These are phyloP conservation scores for Dicycla oo DNA, from an alignment of 2,888 invertebrate genomes.

Conservation along the genomic window DNA sequence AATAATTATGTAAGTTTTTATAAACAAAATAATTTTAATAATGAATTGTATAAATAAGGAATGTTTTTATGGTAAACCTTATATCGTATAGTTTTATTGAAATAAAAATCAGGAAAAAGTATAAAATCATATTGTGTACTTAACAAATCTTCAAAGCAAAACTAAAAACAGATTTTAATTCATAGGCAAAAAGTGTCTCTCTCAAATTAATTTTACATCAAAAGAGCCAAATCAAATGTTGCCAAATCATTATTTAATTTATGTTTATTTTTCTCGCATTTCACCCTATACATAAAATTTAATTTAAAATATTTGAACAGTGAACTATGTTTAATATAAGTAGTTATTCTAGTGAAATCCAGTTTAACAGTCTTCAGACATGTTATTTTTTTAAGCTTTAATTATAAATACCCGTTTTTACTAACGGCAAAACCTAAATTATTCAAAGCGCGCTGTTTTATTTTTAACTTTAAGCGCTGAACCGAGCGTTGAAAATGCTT, in stretches of 20 bases:
- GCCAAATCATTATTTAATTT: slow-evolving; percentile 8
- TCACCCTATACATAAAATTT: background rate
- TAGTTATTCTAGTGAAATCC: slow-evolving; percentile 49
- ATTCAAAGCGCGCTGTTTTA: background rate
- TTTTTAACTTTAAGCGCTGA: background rate
- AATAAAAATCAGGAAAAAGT: slow-evolving; percentile 1
- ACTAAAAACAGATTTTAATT: background rate
- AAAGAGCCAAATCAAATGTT: slow-evolving; percentile 8
- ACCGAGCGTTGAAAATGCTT: background rate
- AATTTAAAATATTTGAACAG: slow-evolving; percentile 17
- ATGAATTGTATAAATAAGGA: slow-evolving; percentile 39
- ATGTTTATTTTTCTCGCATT: background rate
- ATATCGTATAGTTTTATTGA: slow-evolving; percentile 13
- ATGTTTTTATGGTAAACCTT: slow-evolving; percentile 36
- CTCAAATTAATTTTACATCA: background rate
- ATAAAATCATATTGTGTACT: background rate
- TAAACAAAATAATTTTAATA: slow-evolving; percentile 47
- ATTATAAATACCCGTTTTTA: no score
- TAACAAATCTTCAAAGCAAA: background rate
- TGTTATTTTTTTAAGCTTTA: background rate
- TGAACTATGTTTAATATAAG: slow-evolving; percentile 45
- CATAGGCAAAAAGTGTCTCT: background rate
- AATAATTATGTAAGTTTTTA: slow-evolving; percentile 52
- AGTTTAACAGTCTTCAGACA: slow-evolving; percentile 53
- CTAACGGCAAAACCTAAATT: background rate